A percentile compares a stretch with the other conserved stretches of the same genome.
Evolutionary conservation across 2,113 vertebrate genomes (phyloP).

Genomic region (Zosterops pallidus): DNA sequence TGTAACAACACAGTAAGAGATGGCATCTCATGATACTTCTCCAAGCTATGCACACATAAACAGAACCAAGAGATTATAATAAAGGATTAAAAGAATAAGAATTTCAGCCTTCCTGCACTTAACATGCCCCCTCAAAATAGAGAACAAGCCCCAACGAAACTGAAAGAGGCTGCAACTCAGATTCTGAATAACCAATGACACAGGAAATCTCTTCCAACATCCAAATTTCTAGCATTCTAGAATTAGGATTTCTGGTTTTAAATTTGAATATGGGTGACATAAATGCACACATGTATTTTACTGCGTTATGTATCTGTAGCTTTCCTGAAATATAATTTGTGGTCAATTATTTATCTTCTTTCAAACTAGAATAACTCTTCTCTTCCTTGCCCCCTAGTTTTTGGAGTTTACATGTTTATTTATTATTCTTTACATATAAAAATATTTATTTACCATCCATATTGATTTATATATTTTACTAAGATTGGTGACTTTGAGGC

Average conservation of each 20-base stretch:
- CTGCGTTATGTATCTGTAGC: background rate
- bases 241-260: background rate
- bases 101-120: background rate
- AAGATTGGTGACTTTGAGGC: background rate
- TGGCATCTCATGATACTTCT: background rate
- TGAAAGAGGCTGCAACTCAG: background rate
- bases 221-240: background rate
- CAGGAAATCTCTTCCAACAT: background rate
- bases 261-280: background rate
- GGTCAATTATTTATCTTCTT: background rate
- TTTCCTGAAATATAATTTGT: background rate
- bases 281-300: background rate
- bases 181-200: background rate
- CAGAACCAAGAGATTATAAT: background rate
- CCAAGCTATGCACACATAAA: background rate
- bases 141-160: background rate
- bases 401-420: background rate
- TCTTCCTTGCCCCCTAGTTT: background rate
- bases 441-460: background rate
- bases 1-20: background rate
- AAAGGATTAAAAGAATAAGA: background rate
- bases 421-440: background rate
- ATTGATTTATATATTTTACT: background rate
- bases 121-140: background rate
- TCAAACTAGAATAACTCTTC: background rate